These are phyloP conservation scores for Hippocampus zosterae DNA, from an alignment of 2,113 vertebrate species.

Conservation along the genomic window DNA sequence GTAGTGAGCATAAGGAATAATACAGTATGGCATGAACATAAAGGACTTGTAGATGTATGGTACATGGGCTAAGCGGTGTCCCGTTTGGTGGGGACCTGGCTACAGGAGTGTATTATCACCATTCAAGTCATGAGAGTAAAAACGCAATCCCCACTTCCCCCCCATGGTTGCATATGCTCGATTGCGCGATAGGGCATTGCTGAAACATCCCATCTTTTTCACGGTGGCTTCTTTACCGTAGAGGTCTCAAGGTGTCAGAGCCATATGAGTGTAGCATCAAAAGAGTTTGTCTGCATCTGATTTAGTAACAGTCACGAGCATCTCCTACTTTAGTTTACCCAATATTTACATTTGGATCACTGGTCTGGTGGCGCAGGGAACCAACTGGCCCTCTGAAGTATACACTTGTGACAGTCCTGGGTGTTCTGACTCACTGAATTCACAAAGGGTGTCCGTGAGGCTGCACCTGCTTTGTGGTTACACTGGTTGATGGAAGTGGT, in stretches of 20 bases:
- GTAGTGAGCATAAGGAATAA: not conserved
- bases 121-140: not conserved
- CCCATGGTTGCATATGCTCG: not conserved
- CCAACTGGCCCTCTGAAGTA: constrained; percentile 1
- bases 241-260: not conserved
- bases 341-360: constrained; percentile 54
- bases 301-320: constrained; percentile 10
- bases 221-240: not conserved
- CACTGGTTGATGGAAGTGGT: constrained; percentile 38
- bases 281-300: not conserved
- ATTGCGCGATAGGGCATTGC: not conserved
- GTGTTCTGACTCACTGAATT: constrained; percentile 36
- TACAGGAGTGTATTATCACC: not conserved
- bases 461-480: constrained; percentile 60
- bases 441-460: constrained; percentile 47
- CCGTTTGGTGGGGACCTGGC: not conserved
- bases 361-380: constrained; percentile 33
- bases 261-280: not conserved
- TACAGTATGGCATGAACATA: too few species aligned
- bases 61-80: not conserved
- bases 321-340: constrained; percentile 28
- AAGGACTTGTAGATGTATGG: not conserved
- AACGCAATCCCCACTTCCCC: not conserved
- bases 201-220: not conserved
- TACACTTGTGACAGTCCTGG: constrained; percentile 23